Conservation (phyloP, 2,888 invertebrate species). For the Drosophila picticornis region DNA sequence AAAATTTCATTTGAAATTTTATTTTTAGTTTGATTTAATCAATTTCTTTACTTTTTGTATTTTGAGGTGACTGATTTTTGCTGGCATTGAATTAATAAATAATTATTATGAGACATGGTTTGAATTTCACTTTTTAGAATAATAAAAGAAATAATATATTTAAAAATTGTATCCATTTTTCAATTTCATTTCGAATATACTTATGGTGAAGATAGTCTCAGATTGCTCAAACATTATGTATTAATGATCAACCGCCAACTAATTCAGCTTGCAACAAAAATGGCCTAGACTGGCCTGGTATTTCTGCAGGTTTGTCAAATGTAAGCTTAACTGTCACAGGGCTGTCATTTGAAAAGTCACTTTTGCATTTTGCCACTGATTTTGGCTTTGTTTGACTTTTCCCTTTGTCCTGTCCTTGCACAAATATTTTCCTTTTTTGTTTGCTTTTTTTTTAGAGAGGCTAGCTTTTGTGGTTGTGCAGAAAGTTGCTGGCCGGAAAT, state of each 20-base stretch:
- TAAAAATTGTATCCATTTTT: background rate
- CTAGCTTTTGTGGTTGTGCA: conserved; percentile 58
- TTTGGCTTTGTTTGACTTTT: conserved; percentile 17
- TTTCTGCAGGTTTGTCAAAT: background rate
- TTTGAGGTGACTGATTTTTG: background rate
- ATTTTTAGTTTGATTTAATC: background rate
- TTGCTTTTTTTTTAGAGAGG: conserved; percentile 15
- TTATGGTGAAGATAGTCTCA: background rate
- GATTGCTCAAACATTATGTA: background rate
- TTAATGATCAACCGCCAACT: background rate
- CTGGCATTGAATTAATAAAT: background rate
- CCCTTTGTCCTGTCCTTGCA: conserved; percentile 46
- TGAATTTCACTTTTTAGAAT: background rate
- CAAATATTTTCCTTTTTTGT: conserved; percentile 52
- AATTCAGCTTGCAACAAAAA: background rate
- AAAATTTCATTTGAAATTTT: background rate
- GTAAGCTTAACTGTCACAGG: background rate
- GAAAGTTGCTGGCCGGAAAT: conserved; percentile 72
- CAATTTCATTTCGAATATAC: background rate
- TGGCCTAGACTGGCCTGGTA: background rate
- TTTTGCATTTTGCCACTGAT: conserved; percentile 25
- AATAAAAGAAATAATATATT: background rate
- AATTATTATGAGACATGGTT: background rate
- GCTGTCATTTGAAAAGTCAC: conserved; percentile 22
- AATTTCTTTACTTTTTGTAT: background rate